Evolutionary conservation across 2,888 invertebrate species (phyloP), one percentile per base, ranked within the genome.

Genomic region (Cosmia trapezina): DNA sequence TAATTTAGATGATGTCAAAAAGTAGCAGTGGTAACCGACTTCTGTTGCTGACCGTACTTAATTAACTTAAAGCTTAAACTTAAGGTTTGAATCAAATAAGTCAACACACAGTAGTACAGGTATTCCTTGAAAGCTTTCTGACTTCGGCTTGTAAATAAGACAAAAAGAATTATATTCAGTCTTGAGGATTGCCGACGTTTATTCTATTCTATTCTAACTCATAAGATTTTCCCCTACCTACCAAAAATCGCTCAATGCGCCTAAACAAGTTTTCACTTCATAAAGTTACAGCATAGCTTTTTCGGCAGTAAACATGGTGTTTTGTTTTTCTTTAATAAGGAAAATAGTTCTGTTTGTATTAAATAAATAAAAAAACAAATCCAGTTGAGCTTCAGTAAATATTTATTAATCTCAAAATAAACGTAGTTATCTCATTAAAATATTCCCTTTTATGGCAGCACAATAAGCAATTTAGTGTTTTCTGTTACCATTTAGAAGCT

Each of bases 401-500:
- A 51, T 70, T 80, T 70, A 80, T 66, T 47, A 8, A 57, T 60
- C 33, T 19, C 33, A 65, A 63, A 59, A 62, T 65, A 64, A 60
- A 65, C 19, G 9, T 49, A 43, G 28, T 28, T 22, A 51, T 22
- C 14, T 65, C 45, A 68, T 62, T 62, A 43, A 28, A 51, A 19
- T 33, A 53, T 37, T 2, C 5, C 28, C 57, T 41, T 72, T 41
- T 43, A 81, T 59, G 43, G 53, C 17, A 61, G 19, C 5, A 47
- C 8, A 47, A 75, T 66, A 66, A 76, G 49, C 8, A 60, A 49
- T 73, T 66, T 41, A 56, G 17, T 73, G 56, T 78, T 61, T 73
- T 63, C 33, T 59, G 68, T 63, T 43, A 63, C 49, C 37, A 69
- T 68, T 75, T 49, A 53, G 68, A 70, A 54, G 14, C 17, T 19